Base-by-base conservation (phyloP, 2,888 invertebrate genomes). In the Sacculina carcini region DNA sequence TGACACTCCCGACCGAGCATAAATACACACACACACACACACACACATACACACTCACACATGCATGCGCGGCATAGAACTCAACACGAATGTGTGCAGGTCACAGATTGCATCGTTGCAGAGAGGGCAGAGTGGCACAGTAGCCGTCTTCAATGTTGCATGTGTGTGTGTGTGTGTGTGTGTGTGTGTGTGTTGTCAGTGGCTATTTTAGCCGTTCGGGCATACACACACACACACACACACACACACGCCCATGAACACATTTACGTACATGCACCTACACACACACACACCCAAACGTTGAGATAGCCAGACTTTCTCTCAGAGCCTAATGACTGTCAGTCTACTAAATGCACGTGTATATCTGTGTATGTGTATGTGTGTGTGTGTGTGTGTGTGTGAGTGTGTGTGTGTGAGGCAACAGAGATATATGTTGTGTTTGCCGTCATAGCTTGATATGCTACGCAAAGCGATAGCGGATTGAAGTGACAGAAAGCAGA, bases 161-260 rank as follows among this genome's bases (percentile, higher is more conserved):
- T n/a, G n/a, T n/a, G n/a, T n/a, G n/a, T n/a, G n/a, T n/a, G n/a
- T n/a, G n/a, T n/a, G n/a, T n/a, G n/a, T n/a, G n/a, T n/a, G n/a
- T n/a, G n/a, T n/a, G n/a, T n/a, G n/a, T n/a, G n/a, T n/a, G n/a
- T n/a, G n/a, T n/a, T n/a, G n/a, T n/a, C n/a, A n/a, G n/a, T n/a
- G n/a, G n/a, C n/a, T n/a, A n/a, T n/a, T n/a, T n/a, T n/a, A n/a
- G n/a, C n/a, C n/a, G n/a, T n/a, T n/a, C 44, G 24, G 19, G 23
- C 42, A 42, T 23, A 42, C 42, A 42, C 42, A 42, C 42, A 42
- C 42, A 42, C 42, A 42, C 42, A 42, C 42, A 42, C 42, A 42
- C 42, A 42, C 42, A 42, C 42, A 42, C 42, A 42, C 42, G 23
- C 42, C 16, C 42, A 42, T 23, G 23, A 19, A 42, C 42, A 42